A percentile compares a stretch with the other conserved stretches of the same genome.
phyloP scores from a whole-genome alignment of 1,140 invertebrate species.

The Aphelenchoides avenae region DNA sequence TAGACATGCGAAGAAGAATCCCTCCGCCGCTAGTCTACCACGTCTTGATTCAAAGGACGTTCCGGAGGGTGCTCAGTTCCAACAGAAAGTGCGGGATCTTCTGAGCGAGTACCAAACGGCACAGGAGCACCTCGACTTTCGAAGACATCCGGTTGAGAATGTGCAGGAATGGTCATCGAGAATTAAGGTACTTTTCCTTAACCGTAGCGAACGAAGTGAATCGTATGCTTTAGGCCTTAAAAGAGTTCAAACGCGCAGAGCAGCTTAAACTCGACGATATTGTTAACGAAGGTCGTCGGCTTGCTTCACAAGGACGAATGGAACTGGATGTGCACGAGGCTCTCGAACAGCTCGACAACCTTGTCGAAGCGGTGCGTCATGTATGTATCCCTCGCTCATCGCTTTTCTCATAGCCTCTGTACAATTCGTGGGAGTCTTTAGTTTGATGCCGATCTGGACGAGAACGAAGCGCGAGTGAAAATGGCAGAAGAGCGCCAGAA shows the following conservation, averaged over 20 bases:
- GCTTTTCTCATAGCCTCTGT: too few species aligned
- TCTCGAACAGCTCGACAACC: conserved; percentile 42
- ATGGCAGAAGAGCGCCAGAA: too few species aligned
- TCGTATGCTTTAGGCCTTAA: conserved; percentile 16
- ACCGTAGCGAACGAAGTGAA: not conserved
- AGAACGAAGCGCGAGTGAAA: too few species aligned
- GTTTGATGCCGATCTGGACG: too few species aligned
- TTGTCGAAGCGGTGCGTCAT: conserved; percentile 25
- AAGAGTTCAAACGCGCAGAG: conserved; percentile 23
- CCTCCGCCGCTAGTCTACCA: too few species aligned
- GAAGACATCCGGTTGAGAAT: conserved; percentile 23
- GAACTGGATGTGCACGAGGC: conserved; percentile 43
- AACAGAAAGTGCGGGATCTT: too few species aligned
- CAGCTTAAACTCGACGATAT: conserved; percentile 38
- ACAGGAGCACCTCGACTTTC: conserved; percentile 35
- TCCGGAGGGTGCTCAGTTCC: too few species aligned
- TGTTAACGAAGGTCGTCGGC: conserved; percentile 33
- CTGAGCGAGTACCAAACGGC: conserved; percentile 31
- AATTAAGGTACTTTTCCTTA: conserved; percentile 26
- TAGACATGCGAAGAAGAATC: too few species aligned
- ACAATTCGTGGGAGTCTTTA: too few species aligned
- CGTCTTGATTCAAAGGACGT: too few species aligned
- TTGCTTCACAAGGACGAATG: conserved; percentile 48
- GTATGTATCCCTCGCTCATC: conserved; percentile 3
- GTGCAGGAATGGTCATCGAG: conserved; percentile 36